Percentiles rank a stretch among this genome's conserved stretches.
Conservation (phyloP, 2,888 invertebrate genomes). For the Chymomyza amoena region DNA sequence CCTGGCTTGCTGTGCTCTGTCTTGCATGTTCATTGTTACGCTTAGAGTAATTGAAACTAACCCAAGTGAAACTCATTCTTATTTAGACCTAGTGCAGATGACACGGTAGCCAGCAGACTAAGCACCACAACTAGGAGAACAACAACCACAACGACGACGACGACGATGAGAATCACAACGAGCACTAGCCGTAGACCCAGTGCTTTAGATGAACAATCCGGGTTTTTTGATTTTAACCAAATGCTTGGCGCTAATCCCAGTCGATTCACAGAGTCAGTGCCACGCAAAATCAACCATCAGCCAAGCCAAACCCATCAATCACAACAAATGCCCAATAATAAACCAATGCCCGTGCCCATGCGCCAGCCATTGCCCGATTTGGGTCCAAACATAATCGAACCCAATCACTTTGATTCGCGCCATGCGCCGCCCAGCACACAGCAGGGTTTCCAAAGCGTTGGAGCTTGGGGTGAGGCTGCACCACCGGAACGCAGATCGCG, state of each 20-base stretch:
- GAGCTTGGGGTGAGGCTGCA: constrained; percentile 4
- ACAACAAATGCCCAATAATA: constrained; percentile 3
- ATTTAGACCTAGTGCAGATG: neutral
- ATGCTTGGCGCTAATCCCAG: constrained; percentile 9
- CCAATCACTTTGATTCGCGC: neutral
- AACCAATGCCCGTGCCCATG: neutral
- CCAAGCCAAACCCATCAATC: constrained; percentile 25
- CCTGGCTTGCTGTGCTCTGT: constrained; percentile 8
- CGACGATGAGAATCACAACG: neutral
- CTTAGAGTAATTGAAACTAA: neutral
- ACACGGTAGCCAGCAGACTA: constrained; percentile 19
- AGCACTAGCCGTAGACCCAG: neutral
- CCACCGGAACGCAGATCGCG: neutral
- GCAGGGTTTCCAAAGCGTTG: constrained; percentile 19
- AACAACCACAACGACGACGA: neutral
- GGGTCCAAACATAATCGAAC: neutral
- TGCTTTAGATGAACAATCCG: constrained; percentile 16
- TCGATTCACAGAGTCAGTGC: constrained; percentile 32
- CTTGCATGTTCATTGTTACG: constrained; percentile 28
- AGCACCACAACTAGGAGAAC: constrained; percentile 19
- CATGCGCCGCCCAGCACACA: neutral
- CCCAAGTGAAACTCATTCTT: neutral
- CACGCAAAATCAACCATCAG: constrained; percentile 6
- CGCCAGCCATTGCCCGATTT: neutral
- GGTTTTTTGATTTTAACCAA: constrained; percentile 33